phyloP scores from a whole-genome alignment of 2,888 invertebrate species.

The Cataglyphis altisquamis region DNA sequence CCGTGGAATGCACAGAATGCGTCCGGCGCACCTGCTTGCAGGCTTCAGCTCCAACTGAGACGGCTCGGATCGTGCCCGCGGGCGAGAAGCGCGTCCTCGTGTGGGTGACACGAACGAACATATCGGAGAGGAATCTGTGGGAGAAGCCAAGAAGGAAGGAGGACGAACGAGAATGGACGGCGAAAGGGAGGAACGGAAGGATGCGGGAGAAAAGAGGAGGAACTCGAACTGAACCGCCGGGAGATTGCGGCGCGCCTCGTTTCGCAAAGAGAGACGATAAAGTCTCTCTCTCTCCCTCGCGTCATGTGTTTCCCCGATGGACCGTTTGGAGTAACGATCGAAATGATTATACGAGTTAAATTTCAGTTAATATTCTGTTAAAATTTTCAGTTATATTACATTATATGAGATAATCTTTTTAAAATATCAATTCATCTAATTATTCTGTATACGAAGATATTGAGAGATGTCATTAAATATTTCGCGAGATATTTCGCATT shows the following conservation, averaged over 20 bases:
- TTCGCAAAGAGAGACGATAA: conserved; percentile 17
- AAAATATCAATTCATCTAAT: background rate
- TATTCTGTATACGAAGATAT: background rate
- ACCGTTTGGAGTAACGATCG: background rate
- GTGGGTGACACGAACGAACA: conserved; percentile 58
- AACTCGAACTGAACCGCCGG: conserved; percentile 33
- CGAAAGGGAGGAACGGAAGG: background rate
- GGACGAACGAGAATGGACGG: background rate
- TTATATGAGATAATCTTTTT: background rate
- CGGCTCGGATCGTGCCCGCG: conserved; percentile 49
- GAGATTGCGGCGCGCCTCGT: conserved; percentile 35
- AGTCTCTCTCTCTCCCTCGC: conserved; percentile 1
- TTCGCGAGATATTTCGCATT: background rate
- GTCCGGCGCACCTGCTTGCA: conserved; percentile 72
- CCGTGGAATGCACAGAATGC: conserved; percentile 71
- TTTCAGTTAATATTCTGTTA: background rate
- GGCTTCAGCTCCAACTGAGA: conserved; percentile 64
- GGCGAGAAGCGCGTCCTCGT: conserved; percentile 39
- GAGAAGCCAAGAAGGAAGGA: background rate
- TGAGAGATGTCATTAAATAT: background rate
- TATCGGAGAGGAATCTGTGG: conserved; percentile 1
- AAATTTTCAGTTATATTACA: background rate
- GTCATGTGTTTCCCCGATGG: background rate
- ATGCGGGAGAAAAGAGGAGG: conserved; percentile 21
- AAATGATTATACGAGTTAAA: background rate